Percentiles rank a stretch among this genome's conserved stretches.
Evolutionary conservation across 2,113 vertebrate species (phyloP).

Genomic region (Mirza zaza): DNA sequence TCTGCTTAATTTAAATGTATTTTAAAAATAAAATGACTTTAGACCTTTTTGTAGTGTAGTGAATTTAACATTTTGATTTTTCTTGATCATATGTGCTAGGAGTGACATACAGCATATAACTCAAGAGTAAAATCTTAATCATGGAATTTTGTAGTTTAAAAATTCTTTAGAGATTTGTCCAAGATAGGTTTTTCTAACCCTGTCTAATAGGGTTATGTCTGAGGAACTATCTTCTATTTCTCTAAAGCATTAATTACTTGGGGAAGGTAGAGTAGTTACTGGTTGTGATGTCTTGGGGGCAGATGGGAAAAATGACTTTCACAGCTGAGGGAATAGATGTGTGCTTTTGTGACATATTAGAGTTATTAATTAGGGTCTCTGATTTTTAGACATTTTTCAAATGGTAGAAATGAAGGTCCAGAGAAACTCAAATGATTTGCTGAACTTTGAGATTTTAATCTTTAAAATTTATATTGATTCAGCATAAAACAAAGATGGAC

Average conservation of each 20-base stretch:
- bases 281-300: not conserved
- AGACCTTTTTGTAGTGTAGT: not conserved
- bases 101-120: not conserved
- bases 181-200: not conserved
- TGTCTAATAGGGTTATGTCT: not conserved
- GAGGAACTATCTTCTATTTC: not conserved
- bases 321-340: not conserved
- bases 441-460: slow-evolving; percentile 32
- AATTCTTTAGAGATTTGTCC: not conserved
- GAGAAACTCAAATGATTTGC: slow-evolving; percentile 14
- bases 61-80: slow-evolving; percentile 13
- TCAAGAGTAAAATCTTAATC: not conserved
- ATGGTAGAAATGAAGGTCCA: slow-evolving; percentile 1
- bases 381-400: slow-evolving; percentile 22
- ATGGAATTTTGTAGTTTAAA: slow-evolving; percentile 12
- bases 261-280: not conserved
- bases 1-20: not conserved
- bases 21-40: slow-evolving; percentile 6
- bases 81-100: not conserved
- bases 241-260: not conserved
- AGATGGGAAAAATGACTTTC: not conserved
- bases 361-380: not conserved
- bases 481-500: not conserved
- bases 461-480: not conserved
- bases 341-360: not conserved